phyloP scores from a whole-genome alignment of 2,113 vertebrate species.

The Thinocorus orbignyianus region DNA sequence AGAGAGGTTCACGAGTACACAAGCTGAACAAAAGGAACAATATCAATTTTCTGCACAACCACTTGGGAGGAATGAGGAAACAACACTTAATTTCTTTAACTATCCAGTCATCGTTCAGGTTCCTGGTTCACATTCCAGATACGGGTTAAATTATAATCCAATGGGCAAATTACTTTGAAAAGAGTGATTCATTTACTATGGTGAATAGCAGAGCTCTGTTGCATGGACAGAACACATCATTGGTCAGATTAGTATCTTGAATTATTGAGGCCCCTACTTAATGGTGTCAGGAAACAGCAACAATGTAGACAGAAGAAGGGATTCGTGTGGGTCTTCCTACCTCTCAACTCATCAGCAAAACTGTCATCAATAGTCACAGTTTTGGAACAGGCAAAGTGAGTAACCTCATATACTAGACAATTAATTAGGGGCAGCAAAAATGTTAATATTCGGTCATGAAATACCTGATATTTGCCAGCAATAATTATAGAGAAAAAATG shows the following conservation, averaged over 20 bases:
- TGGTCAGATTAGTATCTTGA: not conserved
- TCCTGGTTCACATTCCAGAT: not conserved
- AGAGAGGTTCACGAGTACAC: not conserved
- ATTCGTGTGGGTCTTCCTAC: not conserved
- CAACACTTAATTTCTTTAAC: not conserved
- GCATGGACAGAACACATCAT: not conserved
- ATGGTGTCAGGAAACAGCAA: not conserved
- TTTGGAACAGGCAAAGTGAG: not conserved
- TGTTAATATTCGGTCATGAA: not conserved
- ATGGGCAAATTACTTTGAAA: not conserved
- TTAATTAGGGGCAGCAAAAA: not conserved
- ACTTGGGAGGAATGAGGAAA: constrained; percentile 46
- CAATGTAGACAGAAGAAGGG: not conserved
- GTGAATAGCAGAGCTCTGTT: not conserved
- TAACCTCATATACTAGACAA: not conserved
- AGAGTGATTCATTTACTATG: not conserved
- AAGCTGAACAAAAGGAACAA: not conserved
- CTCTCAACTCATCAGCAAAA: not conserved
- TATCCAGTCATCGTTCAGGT: not conserved
- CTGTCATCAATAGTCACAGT: not conserved
- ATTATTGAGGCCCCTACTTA: not conserved
- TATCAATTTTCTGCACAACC: not conserved
- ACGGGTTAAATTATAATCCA: constrained; percentile 39
- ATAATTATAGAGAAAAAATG: not conserved
- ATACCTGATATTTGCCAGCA: not conserved